These are phyloP conservation scores for Chaetura pelagica DNA, from an alignment of 2,113 vertebrate genomes.

Conservation along the genomic window DNA sequence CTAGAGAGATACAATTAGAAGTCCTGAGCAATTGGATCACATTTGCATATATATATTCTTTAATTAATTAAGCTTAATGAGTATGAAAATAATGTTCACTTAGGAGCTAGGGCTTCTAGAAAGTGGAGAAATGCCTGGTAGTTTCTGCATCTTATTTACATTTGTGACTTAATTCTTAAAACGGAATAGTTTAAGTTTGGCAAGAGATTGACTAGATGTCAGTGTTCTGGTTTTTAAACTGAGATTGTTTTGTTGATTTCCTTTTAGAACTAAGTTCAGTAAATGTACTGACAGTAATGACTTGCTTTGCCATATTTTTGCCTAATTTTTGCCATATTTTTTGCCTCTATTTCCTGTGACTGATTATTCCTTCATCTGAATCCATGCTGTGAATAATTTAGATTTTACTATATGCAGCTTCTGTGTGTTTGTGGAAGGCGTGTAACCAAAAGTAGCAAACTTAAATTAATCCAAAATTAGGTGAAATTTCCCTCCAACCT, in stretches of 20 bases:
- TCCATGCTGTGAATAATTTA: background rate
- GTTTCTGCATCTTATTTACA: background rate
- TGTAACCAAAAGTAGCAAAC: background rate
- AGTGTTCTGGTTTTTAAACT: background rate
- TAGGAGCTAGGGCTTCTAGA: background rate
- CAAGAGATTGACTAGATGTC: background rate
- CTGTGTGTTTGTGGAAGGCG: background rate
- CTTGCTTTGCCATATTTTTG: background rate
- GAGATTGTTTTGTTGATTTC: background rate
- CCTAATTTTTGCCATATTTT: background rate
- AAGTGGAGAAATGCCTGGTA: background rate
- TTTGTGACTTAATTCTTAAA: background rate
- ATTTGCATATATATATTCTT: background rate
- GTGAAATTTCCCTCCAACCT: background rate
- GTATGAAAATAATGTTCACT: background rate
- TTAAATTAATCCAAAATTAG: background rate
- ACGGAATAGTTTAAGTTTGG: background rate
- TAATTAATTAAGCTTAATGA: constrained; percentile 5
- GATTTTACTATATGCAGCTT: background rate
- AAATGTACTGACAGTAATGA: background rate
- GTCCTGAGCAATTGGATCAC: background rate
- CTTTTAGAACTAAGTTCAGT: background rate
- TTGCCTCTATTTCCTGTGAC: background rate
- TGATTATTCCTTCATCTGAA: background rate
- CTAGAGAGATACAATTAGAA: background rate